A percentile compares a stretch with the other conserved stretches of the same genome.
Conservation (phyloP, 2,113 vertebrate species). For the Capreolus pygargus region DNA sequence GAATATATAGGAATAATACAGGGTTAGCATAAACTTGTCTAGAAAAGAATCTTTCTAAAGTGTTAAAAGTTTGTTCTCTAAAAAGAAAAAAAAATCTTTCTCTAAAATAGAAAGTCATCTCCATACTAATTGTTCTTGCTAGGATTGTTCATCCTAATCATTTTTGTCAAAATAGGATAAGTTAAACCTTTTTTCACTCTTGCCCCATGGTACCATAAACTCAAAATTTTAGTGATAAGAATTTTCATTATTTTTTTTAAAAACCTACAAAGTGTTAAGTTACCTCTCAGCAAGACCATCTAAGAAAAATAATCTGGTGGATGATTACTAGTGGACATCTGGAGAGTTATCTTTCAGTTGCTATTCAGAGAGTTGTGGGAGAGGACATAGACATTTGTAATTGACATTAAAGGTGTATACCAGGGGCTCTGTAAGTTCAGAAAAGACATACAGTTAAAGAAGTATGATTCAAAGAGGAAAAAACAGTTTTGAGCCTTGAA, state of each 20-base stretch:
- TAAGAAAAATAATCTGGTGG: constrained; percentile 9
- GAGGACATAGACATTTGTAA: not conserved
- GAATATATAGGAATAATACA: not conserved
- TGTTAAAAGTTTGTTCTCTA: constrained; percentile 18
- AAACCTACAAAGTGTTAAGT: not conserved
- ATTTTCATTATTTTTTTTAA: not conserved
- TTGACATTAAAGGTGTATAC: not conserved
- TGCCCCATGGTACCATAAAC: not conserved
- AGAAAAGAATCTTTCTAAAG: constrained; percentile 10
- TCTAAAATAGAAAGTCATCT: not conserved
- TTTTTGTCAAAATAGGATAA: constrained; percentile 31
- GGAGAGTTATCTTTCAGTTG: constrained; percentile 14
- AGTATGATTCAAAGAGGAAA: not conserved
- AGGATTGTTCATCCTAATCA: constrained; percentile 23
- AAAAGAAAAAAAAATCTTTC: not conserved
- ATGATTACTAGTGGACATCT: constrained; percentile 4
- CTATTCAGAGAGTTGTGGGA: not conserved
- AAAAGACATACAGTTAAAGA: not conserved
- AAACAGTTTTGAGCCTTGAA: constrained; percentile 12
- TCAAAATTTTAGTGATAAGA: not conserved
- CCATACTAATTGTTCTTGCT: constrained; percentile 17
- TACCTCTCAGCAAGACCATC: not conserved
- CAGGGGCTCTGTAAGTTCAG: not conserved
- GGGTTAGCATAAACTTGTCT: not conserved
- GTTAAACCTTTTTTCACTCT: constrained; percentile 6